Evolutionary conservation across 2,113 vertebrate genomes (phyloP).

Genomic region (Gavia stellata): DNA sequence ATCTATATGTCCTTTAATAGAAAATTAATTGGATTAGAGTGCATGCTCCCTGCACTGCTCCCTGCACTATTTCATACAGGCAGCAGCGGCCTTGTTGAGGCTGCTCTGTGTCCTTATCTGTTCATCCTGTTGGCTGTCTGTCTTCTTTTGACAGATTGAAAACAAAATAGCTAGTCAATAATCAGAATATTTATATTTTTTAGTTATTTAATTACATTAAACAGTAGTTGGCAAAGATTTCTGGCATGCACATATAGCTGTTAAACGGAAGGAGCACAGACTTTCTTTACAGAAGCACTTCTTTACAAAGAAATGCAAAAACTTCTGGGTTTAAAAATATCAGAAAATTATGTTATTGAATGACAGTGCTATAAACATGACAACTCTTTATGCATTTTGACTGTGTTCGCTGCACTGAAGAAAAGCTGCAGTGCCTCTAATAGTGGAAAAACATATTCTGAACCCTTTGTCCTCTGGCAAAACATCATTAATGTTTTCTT

Average conservation of each 20-base stretch:
- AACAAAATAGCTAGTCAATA: slow-evolving; percentile 22
- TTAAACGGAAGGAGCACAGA: not conserved
- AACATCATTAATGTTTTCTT: not conserved
- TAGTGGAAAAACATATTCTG: not conserved
- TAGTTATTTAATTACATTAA: slow-evolving; percentile 8
- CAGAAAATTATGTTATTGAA: not conserved
- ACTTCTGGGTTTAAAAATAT: not conserved
- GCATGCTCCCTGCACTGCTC: not conserved
- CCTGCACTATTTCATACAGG: slow-evolving; percentile 1
- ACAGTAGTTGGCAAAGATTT: not conserved
- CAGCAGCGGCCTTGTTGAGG: accelerated
- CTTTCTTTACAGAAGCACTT: not conserved
- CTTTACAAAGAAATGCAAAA: not conserved
- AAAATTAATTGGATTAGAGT: slow-evolving; percentile 28
- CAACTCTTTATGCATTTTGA: not conserved
- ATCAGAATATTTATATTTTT: slow-evolving; percentile 22
- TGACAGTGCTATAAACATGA: not conserved
- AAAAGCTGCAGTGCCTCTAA: not conserved
- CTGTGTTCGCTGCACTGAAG: not conserved
- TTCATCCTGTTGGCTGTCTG: not conserved
- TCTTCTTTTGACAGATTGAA: not conserved
- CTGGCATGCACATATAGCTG: not conserved
- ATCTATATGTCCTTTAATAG: not conserved
- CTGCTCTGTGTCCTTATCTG: not conserved
- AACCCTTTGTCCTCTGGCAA: not conserved